Conservation (phyloP, 2,113 vertebrate species). For the Perca schrenkii region DNA sequence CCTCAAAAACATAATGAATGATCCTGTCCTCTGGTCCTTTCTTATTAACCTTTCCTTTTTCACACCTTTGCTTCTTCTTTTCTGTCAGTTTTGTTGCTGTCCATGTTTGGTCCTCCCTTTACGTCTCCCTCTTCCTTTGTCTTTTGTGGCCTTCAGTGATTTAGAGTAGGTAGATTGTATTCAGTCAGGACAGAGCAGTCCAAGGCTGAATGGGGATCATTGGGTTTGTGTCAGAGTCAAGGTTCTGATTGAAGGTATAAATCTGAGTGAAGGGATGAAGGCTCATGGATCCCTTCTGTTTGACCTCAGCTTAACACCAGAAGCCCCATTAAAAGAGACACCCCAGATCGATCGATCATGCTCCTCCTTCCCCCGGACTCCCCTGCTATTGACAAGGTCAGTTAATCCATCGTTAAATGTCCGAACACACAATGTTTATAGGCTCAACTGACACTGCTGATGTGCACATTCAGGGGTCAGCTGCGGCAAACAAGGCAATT, state of each 20-base stretch:
- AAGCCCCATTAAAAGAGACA: conserved; percentile 55
- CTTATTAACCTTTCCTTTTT: neutral
- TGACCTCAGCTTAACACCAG: conserved; percentile 72
- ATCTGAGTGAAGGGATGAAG: conserved; percentile 49
- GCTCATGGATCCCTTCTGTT: conserved; percentile 55
- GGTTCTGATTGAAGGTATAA: conserved; percentile 63
- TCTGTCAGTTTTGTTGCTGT: neutral
- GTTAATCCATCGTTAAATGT: conserved; percentile 59
- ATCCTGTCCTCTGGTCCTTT: neutral
- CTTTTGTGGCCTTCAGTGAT: conserved; percentile 29
- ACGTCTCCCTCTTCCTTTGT: neutral
- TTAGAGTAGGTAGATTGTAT: conserved; percentile 41
- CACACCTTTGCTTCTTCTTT: neutral
- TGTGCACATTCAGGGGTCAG: conserved; percentile 48
- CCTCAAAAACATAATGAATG: neutral
- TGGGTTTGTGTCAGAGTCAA: conserved; percentile 73
- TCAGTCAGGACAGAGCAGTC: conserved; percentile 34
- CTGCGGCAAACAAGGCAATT: neutral
- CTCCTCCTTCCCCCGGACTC: conserved; percentile 6
- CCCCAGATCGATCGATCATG: conserved; percentile 54
- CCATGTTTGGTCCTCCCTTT: conserved; percentile 3
- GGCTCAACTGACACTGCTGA: conserved; percentile 45
- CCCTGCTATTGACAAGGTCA: conserved; percentile 62
- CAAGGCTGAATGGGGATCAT: conserved; percentile 57
- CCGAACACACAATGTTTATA: conserved; percentile 46